Evolutionary conservation across 1,140 invertebrate genomes (phyloP), one percentile per base, ranked within the genome.

Genomic region (Harlomillsia oculata): DNA sequence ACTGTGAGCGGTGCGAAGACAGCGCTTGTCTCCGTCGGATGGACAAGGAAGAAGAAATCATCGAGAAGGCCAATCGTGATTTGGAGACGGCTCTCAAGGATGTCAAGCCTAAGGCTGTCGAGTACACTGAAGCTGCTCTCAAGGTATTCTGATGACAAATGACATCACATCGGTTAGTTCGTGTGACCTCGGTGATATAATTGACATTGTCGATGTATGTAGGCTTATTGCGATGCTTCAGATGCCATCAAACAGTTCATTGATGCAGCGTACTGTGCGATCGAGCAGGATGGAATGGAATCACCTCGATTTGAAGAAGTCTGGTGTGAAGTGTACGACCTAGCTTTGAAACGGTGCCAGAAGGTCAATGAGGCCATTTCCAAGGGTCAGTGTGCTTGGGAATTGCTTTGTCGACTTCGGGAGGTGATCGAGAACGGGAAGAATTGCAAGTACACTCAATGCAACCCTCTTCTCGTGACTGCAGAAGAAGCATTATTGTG

Each of bases 261-360:
- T 59, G 60, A 65, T 29, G 57, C 56, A 29, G 60, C 53, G n/a
- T 65, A 65, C 40, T 65, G 63, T 52, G 63, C 63, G 11, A 59
- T 65, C 29, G 60, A 59, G 29, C 53, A 62, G 14, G 60, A 62
- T 16, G 55, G 46, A 28, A 44, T 65, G 23, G 60, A 59, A 13
- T 65, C 63, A 23, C 63, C 63, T 29, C 59, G 53, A 8, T 65
- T 65, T 36, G 63, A 65, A 37, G 60, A 65, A 52, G 41, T 55
- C 28, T 65, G 63, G 63, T 65, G 63, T 50, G 60, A 60, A 16
- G 63, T 62, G 1, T 56, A 56, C 29, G 60, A 56, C 5, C 28
- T 53, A 23, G 49, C 57, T 30, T 26, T 44, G 14, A 59, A 62
- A 30, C 56, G 63, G 8, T 62, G 63, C 48, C 56, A 53, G n/a